A percentile compares a stretch with the other conserved stretches of the same genome.
These are phyloP conservation scores for Melieria omissa DNA, from an alignment of 2,888 invertebrate species.

Conservation along the genomic window DNA sequence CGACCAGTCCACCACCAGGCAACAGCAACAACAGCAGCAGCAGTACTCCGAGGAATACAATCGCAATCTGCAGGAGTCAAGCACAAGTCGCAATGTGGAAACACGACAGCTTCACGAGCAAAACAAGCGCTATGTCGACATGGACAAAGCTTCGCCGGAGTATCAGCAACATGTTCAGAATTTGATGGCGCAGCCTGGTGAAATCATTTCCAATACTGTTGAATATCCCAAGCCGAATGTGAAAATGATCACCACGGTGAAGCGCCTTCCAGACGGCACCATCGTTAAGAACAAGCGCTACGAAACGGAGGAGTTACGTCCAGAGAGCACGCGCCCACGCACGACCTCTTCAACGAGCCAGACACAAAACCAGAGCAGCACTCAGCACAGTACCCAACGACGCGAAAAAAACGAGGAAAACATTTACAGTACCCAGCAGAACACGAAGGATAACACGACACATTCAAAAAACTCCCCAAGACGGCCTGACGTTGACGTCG, in stretches of 20 bases:
- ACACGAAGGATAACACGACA: constrained; percentile 9
- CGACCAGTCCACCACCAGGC: constrained; percentile 56
- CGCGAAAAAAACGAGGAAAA: constrained; percentile 44
- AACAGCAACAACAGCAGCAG: constrained; percentile 58
- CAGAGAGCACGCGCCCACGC: constrained; percentile 47
- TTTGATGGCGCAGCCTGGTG: constrained; percentile 66
- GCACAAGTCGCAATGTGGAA: constrained; percentile 56
- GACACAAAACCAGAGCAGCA: constrained; percentile 40
- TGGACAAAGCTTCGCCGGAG: constrained; percentile 64
- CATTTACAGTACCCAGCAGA: constrained; percentile 42
- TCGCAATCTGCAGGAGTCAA: constrained; percentile 60
- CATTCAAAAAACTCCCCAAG: constrained; percentile 30
- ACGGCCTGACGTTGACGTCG: constrained; percentile 49
- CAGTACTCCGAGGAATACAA: constrained; percentile 52
- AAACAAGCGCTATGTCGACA: constrained; percentile 62
- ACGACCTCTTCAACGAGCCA: constrained; percentile 41
- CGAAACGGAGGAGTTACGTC: constrained; percentile 68
- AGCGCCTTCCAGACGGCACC: constrained; percentile 75
- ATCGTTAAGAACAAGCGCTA: constrained; percentile 76
- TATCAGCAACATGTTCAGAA: constrained; percentile 63
- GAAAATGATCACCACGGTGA: constrained; percentile 75
- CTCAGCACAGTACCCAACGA: constrained; percentile 39
- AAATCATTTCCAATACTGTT: constrained; percentile 71
- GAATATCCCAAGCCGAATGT: constrained; percentile 76
- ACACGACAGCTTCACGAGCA: constrained; percentile 58